Base-by-base conservation (phyloP, 2,113 vertebrate genomes). In the Mastomys coucha region DNA sequence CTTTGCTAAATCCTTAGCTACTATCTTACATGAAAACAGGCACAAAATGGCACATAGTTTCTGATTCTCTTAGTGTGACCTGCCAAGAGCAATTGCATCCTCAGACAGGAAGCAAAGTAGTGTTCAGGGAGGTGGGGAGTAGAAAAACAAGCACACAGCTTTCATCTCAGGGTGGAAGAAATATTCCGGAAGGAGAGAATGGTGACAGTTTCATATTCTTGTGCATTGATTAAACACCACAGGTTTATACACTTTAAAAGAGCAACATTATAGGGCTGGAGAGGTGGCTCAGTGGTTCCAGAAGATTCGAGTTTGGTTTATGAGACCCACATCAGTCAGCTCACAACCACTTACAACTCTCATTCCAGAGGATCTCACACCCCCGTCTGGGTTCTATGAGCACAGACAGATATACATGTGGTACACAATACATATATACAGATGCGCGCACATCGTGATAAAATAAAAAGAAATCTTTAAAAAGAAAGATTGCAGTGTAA, bases 401-500 rank as follows among this genome's bases (percentile, higher is more conserved):
- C 31, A 36, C 28, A 51, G 45, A 36, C 14, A 51, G 28, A 14
- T 19, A 53, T 53, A 19, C 51, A 36, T 0, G 4, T 80, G 51
- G 31, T 22, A 11, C 31, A 33, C 4, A 80, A 22, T 56, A 80
- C 0, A 0, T 36, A 11, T 22, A 20, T 22, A 33, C 3, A 33
- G 49, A 9, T 56, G 22, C 31, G 53, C 16, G 33, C 33, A 80
- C 51, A 56, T 5, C 5, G 2, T 36, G 2, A 22, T 56, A 56
- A n/a, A 56, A 78, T 53, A 80, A 56, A 56, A 36, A 80, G 17
- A 36, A 56, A 36, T 53, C 31, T 78, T 78, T 78, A 51, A 51
- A 49, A 77, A 49, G 5, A 49, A 78, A 78, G 7, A 19, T 20
- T 80, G 19, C 51, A 20, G 9, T 80, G 49, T 17, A 80, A 80